A percentile compares a stretch with the other conserved stretches of the same genome.
phyloP scores from a whole-genome alignment of 1,140 invertebrate genomes.

The Oryctes rhinoceros region DNA sequence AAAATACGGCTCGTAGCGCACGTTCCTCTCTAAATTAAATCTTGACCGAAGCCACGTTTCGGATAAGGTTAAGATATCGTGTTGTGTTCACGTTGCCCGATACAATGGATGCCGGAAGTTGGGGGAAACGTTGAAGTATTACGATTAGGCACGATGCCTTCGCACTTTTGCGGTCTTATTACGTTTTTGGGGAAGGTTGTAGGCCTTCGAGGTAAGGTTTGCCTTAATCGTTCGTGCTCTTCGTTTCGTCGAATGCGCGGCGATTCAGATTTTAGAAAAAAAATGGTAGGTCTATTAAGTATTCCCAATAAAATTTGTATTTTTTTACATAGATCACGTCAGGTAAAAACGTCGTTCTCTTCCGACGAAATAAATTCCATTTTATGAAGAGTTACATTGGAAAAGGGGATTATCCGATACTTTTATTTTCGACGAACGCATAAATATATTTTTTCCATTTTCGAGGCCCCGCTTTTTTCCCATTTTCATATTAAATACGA shows the following conservation, averaged over 20 bases:
- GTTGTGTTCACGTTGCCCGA: not conserved
- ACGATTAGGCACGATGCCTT: not conserved
- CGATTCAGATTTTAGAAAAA: too few relatives aligned
- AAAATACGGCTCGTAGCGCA: not conserved
- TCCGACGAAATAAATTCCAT: not conserved
- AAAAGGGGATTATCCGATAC: not conserved
- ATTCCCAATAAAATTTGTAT: too few relatives aligned
- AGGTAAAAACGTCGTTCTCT: not conserved
- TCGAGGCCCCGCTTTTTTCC: not conserved
- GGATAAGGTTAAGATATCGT: conserved; percentile 22
- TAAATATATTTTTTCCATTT: too few relatives aligned
- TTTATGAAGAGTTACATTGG: not conserved
- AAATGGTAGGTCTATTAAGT: too few relatives aligned
- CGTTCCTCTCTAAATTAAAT: not conserved
- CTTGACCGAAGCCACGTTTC: conserved; percentile 1
- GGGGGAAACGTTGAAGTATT: conserved; percentile 9
- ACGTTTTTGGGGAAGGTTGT: not conserved
- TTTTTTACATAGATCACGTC: not conserved
- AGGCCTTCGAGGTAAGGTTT: too few relatives aligned
- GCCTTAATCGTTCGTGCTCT: too few relatives aligned
- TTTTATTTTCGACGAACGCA: too few relatives aligned
- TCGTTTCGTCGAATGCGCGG: too few relatives aligned
- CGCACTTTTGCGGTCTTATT: not conserved
- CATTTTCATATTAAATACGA: conserved; percentile 10
- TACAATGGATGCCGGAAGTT: not conserved